A percentile compares a stretch with the other conserved stretches of the same genome.
These are phyloP conservation scores for Luidia sarsii DNA, from an alignment of 53 echinoderm and acorn worm genomes.

Conservation along the genomic window DNA sequence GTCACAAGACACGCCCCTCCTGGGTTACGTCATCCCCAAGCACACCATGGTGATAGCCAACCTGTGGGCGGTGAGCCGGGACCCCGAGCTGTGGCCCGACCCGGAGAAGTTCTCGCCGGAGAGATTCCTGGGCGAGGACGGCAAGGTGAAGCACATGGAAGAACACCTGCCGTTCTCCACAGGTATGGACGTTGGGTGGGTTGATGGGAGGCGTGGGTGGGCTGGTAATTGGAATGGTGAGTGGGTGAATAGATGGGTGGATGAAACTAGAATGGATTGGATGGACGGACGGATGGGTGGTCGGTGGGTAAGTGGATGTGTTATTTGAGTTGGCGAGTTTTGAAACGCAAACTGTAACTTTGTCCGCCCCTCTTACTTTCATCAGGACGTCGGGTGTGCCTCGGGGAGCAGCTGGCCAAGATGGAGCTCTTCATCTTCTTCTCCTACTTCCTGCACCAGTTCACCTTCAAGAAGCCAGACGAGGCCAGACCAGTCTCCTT, in stretches of 20 bases:
- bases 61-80: slow-evolving; percentile 43
- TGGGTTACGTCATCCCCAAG: no score
- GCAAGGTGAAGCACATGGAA: neutral
- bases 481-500: neutral
- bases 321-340: no score
- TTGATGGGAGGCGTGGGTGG: no score
- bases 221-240: no score
- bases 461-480: slow-evolving; percentile 30
- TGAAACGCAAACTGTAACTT: no score
- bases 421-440: slow-evolving; percentile 46
- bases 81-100: slow-evolving; percentile 36
- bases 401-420: slow-evolving; percentile 28
- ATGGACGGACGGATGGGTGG: no score
- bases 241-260: no score
- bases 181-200: slow-evolving; percentile 34
- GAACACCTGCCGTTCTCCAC: slow-evolving; percentile 26
- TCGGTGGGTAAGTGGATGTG: no score
- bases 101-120: slow-evolving; percentile 51
- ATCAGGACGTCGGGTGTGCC: slow-evolving; percentile 22
- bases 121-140: slow-evolving; percentile 42
- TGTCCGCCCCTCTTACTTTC: neutral
- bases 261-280: no score
- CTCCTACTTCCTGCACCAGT: slow-evolving; percentile 31
- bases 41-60: slow-evolving; percentile 46
- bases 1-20: no score